Evolutionary conservation across 2,113 vertebrate genomes (phyloP), one percentile per base, ranked within the genome.

Genomic region (Riparia riparia): DNA sequence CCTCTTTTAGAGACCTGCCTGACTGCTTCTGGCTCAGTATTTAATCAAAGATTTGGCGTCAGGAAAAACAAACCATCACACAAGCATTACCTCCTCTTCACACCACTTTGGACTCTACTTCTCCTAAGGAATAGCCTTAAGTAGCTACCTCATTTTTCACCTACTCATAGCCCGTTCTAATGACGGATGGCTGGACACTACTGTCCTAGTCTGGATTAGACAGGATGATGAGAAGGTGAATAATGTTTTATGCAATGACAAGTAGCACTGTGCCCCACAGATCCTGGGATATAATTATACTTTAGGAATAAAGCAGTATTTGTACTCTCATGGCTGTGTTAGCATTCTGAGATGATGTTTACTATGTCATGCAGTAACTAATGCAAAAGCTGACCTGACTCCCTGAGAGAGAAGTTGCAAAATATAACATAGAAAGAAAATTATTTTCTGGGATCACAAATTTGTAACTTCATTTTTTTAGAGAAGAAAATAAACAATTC

Each of bases 261-360:
- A 44, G 22, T 24, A 31, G 18, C 53, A 76, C 21, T 74, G 13
- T 78, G n/a, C 44, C 41, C 15, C 74, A 5, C 22, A 84, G 16
- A 58, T 79, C 1, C 0, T 0, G 0, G 49, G 29, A 26, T 53
- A 29, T 74, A 93, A 82, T 87, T 91, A 54, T 91, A 12, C 19
- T 49, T 44, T 69, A 71, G 61, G 47, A 60, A 19, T 49, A 68
- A 78, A 64, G 44, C 49, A 51, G 24, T 29, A 2, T 69, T 82
- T 82, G 74, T 87, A 57, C 5, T 60, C 82, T 71, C 25, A 25
- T 21, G 25, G 5, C 18, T 70, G 12, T 69, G 26, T 53, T 95
- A 72, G 24, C 8, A 29, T 17, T 56, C 10, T 44, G 47, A 42
- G 34, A 76, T 64, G n/a, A 10, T 49, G 8, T 78, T 89, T 42